Evolutionary conservation across 2,113 vertebrate genomes (phyloP).

Genomic region (Forbesichthys papilliferus): DNA sequence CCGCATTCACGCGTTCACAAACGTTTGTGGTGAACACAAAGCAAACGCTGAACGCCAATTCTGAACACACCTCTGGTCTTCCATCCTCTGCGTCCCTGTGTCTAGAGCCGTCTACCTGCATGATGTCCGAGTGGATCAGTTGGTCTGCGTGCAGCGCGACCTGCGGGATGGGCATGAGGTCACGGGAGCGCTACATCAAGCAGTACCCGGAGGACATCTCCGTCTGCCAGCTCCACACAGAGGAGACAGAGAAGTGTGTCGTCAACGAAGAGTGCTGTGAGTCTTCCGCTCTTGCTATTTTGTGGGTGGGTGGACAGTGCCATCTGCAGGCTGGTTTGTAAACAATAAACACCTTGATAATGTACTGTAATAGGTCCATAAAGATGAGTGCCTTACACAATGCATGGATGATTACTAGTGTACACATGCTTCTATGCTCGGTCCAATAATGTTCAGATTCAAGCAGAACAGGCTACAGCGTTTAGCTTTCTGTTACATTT

Average conservation of each 20-base stretch:
- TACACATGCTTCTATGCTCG: too few relatives aligned
- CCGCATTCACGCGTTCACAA: too few relatives aligned
- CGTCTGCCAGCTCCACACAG: slow-evolving; percentile 88
- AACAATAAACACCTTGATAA: too few relatives aligned
- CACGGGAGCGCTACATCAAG: slow-evolving; percentile 92
- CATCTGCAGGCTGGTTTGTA: not conserved
- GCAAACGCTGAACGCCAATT: too few relatives aligned
- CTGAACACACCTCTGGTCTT: not conserved
- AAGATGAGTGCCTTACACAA: too few relatives aligned
- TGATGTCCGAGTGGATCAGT: slow-evolving; percentile 99
- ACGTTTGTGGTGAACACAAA: too few relatives aligned
- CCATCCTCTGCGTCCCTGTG: not conserved
- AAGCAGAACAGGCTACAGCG: too few relatives aligned
- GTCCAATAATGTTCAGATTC: too few relatives aligned
- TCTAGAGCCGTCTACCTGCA: slow-evolving; percentile 90
- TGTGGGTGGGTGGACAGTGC: not conserved
- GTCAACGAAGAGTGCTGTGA: slow-evolving; percentile 95
- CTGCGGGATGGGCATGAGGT: slow-evolving; percentile 90
- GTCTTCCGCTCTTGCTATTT: slow-evolving; percentile 11
- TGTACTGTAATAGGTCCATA: too few relatives aligned
- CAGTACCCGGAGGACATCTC: slow-evolving; percentile 96
- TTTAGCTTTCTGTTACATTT: too few relatives aligned
- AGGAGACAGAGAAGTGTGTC: slow-evolving; percentile 92
- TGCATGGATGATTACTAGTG: too few relatives aligned
- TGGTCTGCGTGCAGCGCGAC: slow-evolving; percentile 95